A percentile compares a stretch with the other conserved stretches of the same genome.
Evolutionary conservation across 2,113 vertebrate genomes (phyloP).

Genomic region (Psittacula cyanocephala): DNA sequence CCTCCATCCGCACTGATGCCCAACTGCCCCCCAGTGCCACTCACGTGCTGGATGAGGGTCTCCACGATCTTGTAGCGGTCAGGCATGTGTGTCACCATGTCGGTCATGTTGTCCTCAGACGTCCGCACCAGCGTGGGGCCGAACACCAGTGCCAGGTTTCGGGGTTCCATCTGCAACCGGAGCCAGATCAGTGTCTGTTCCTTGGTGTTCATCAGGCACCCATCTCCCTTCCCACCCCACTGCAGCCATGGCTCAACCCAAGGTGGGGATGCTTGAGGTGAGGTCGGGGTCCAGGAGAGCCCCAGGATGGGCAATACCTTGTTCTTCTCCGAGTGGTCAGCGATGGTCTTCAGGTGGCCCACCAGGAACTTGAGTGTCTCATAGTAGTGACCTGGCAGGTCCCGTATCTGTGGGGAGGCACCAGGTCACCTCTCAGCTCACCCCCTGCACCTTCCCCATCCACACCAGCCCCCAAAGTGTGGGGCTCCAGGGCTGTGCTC

Average conservation of each 20-base stretch:
- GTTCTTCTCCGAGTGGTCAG: slow-evolving; percentile 92
- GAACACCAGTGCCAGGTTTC: slow-evolving; percentile 94
- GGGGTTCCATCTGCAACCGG: slow-evolving; percentile 88
- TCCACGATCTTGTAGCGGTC: slow-evolving; percentile 98
- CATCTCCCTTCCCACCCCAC: not conserved
- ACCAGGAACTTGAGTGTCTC: slow-evolving; percentile 95
- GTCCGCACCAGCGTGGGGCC: slow-evolving; percentile 94
- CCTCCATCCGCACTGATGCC: accelerated
- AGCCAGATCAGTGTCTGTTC: not conserved
- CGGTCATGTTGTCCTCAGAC: slow-evolving; percentile 98
- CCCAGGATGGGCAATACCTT: slow-evolving; percentile 71
- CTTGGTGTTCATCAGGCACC: not conserved
- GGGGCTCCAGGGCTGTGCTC: not conserved
- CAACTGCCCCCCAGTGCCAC: not conserved
- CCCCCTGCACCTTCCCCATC: not conserved
- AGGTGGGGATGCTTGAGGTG: accelerated
- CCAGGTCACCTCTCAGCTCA: not conserved
- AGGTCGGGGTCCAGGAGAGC: not conserved
- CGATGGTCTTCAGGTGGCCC: slow-evolving; percentile 91
- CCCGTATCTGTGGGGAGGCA: slow-evolving; percentile 81
- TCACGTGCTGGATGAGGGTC: slow-evolving; percentile 94
- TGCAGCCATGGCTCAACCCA: not conserved
- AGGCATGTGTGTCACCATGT: slow-evolving; percentile 99
- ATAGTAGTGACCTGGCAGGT: slow-evolving; percentile 92
- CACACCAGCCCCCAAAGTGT: accelerated